Evolutionary conservation across 1,140 invertebrate species (phyloP).

Genomic region (Drusus annulatus): DNA sequence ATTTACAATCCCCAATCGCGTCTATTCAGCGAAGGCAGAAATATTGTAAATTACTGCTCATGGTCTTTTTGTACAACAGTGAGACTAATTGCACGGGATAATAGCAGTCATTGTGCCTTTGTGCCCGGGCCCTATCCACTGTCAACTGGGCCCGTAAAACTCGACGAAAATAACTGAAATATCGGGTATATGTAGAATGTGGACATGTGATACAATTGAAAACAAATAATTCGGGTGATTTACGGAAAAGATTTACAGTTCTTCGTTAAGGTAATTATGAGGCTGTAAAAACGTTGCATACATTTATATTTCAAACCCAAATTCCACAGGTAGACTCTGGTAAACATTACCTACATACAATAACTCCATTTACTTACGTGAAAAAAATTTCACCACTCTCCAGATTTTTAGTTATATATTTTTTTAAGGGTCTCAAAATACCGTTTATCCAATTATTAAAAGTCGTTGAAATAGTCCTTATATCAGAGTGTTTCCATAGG

Average conservation of each 20-base stretch:
- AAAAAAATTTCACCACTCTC: too few relatives aligned
- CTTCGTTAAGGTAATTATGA: conserved; percentile 25
- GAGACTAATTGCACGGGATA: conserved; percentile 51
- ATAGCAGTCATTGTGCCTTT: conserved; percentile 39
- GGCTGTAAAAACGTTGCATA: conserved; percentile 35
- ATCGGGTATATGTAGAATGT: not conserved
- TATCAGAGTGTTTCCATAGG: too few relatives aligned
- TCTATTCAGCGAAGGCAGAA: conserved; percentile 41
- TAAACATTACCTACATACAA: too few relatives aligned
- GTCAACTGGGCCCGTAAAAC: conserved; percentile 37
- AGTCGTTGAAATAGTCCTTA: too few relatives aligned
- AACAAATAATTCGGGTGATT: conserved; percentile 42
- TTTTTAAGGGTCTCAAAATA: too few relatives aligned
- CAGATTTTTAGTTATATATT: too few relatives aligned
- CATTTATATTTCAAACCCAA: conserved; percentile 1
- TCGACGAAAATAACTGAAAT: conserved; percentile 21
- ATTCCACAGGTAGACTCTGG: too few relatives aligned
- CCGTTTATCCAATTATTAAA: too few relatives aligned
- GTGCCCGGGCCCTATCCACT: not conserved
- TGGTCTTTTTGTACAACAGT: conserved; percentile 42
- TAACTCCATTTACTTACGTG: too few relatives aligned
- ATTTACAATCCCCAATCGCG: conserved; percentile 46
- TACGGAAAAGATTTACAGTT: conserved; percentile 45
- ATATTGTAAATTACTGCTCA: conserved; percentile 46
- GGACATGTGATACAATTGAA: conserved; percentile 35